Evolutionary conservation across 2,797 vertebrate genomes (phyloP).

Genomic region (Harpagifer antarcticus): DNA sequence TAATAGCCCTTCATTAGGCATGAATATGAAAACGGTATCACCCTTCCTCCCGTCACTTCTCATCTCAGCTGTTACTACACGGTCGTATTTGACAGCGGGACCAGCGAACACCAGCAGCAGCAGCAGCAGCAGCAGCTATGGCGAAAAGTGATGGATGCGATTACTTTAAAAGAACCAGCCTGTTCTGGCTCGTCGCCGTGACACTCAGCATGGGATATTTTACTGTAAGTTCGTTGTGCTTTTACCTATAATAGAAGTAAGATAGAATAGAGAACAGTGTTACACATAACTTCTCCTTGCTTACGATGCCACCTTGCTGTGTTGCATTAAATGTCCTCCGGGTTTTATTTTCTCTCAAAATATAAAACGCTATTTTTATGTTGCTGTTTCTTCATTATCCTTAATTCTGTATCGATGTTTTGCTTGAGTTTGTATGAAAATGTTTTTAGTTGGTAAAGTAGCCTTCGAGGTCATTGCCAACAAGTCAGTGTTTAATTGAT

Average conservation of each 20-base stretch:
- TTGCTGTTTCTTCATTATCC: too few relatives aligned
- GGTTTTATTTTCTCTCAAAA: neutral
- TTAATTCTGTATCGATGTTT: neutral
- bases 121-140: slow-evolving; percentile 70
- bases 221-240: slow-evolving; percentile 78
- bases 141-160: slow-evolving; percentile 72
- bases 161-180: slow-evolving; percentile 83
- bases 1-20: neutral
- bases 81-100: slow-evolving; percentile 65
- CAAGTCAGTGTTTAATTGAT: slow-evolving; percentile 1
- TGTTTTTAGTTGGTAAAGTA: neutral
- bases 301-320: slow-evolving; percentile 6
- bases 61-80: slow-evolving; percentile 22
- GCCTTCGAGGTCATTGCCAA: slow-evolving; percentile 6
- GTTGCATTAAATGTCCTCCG: slow-evolving; percentile 45
- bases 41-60: neutral
- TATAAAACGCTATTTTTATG: neutral
- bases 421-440: neutral
- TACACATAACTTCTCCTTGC: neutral
- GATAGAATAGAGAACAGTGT: neutral
- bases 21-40: too few relatives aligned
- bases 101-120: slow-evolving; percentile 24
- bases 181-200: slow-evolving; percentile 82
- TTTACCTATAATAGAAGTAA: fast-evolving
- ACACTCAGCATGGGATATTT: slow-evolving; percentile 78